Conservation (phyloP, 2,888 invertebrate genomes). For the Ophion ellenae region DNA sequence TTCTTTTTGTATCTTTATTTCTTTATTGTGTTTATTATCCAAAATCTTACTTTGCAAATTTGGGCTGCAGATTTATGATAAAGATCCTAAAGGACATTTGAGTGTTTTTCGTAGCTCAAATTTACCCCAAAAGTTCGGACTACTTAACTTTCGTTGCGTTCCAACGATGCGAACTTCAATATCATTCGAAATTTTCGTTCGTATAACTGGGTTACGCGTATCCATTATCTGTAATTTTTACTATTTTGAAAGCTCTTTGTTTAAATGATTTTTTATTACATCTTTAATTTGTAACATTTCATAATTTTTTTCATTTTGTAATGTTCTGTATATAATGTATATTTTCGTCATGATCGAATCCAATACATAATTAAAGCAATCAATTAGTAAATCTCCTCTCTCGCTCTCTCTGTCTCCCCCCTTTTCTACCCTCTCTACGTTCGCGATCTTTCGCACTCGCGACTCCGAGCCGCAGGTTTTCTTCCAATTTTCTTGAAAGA, state of each 20-base stretch:
- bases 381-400: not conserved
- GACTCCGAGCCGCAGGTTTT: not conserved
- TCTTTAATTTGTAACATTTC: no score
- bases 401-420: not conserved
- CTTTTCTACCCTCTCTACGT: constrained; percentile 29
- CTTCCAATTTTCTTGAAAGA: constrained; percentile 9
- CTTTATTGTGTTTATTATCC: no score
- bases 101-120: no score
- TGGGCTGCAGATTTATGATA: no score
- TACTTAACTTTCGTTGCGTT: no score
- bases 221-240: not conserved
- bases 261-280: not conserved
- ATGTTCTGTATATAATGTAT: not conserved
- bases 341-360: not conserved
- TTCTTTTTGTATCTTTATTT: no score
- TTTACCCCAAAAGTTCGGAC: no score
- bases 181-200: not conserved
- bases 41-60: no score
- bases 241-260: not conserved
- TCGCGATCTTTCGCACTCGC: constrained; percentile 1
- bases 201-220: not conserved
- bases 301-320: not conserved
- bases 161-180: no score
- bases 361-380: not conserved
- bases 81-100: no score